Percentiles rank a stretch among this genome's conserved stretches.
Conservation (phyloP, 2,888 invertebrate species). For the Amorpha juglandis region DNA sequence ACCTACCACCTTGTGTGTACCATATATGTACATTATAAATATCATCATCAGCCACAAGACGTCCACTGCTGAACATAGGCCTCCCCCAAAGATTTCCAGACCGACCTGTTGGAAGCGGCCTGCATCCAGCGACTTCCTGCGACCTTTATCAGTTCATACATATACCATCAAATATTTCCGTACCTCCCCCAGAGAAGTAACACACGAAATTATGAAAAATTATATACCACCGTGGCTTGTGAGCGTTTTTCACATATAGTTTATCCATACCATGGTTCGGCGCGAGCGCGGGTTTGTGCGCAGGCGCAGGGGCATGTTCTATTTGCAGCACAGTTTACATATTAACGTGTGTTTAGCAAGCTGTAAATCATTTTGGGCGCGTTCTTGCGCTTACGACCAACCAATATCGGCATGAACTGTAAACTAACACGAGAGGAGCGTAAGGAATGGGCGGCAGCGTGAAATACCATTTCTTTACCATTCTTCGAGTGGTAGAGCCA, state of each 20-base stretch:
- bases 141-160: too few species aligned
- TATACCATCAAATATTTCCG: too few species aligned
- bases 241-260: background rate
- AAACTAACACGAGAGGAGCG: constrained; percentile 14
- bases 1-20: too few species aligned
- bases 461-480: too few species aligned
- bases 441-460: background rate
- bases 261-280: constrained; percentile 23
- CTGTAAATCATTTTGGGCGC: constrained; percentile 33
- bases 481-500: too few species aligned
- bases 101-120: too few species aligned
- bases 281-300: too few species aligned
- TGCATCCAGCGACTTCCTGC: too few species aligned
- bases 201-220: background rate
- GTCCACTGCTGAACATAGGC: too few species aligned
- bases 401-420: constrained; percentile 21
- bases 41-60: too few species aligned
- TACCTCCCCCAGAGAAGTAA: background rate
- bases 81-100: too few species aligned
- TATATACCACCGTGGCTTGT: background rate
- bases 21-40: too few species aligned
- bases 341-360: constrained; percentile 31
- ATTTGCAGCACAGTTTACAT: constrained; percentile 34
- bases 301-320: constrained; percentile 22
- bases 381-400: constrained; percentile 27